These are phyloP conservation scores for Panonychus citri DNA, from an alignment of 1,140 invertebrate genomes.

Conservation along the genomic window DNA sequence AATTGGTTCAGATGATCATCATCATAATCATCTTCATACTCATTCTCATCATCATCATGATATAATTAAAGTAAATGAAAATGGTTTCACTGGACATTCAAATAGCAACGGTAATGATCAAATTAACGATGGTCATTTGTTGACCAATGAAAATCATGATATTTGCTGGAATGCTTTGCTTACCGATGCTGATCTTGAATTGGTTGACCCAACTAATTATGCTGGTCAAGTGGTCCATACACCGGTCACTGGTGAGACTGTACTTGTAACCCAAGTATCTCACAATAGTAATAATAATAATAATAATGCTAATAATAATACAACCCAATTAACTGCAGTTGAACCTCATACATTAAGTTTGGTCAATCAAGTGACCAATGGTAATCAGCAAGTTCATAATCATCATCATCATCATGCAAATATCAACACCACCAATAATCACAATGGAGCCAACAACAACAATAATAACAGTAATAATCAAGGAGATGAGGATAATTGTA, in stretches of 20 bases:
- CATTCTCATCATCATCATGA: no score
- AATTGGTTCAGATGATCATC: no score
- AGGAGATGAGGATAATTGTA: no score
- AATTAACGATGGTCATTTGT: neutral
- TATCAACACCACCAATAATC: neutral
- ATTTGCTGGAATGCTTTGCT: conserved; percentile 27
- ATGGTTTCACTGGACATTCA: no score
- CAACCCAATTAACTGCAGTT: conserved; percentile 7
- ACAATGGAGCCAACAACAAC: no score
- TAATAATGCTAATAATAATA: neutral
- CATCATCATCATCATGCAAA: neutral
- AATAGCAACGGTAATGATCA: neutral
- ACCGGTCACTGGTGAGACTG: neutral
- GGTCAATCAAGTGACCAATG: neutral
- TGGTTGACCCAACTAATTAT: conserved; percentile 13
- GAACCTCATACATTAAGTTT: conserved; percentile 4
- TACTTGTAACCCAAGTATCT: no score
- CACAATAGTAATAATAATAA: no score
- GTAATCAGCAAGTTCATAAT: neutral
- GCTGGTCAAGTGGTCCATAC: neutral
- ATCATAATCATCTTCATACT: no score
- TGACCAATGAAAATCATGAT: conserved; percentile 13
- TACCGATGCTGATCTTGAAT: conserved; percentile 21
- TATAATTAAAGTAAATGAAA: no score
- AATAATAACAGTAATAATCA: no score